phyloP scores from a whole-genome alignment of 2,888 invertebrate species.

The Unio pictorum region DNA sequence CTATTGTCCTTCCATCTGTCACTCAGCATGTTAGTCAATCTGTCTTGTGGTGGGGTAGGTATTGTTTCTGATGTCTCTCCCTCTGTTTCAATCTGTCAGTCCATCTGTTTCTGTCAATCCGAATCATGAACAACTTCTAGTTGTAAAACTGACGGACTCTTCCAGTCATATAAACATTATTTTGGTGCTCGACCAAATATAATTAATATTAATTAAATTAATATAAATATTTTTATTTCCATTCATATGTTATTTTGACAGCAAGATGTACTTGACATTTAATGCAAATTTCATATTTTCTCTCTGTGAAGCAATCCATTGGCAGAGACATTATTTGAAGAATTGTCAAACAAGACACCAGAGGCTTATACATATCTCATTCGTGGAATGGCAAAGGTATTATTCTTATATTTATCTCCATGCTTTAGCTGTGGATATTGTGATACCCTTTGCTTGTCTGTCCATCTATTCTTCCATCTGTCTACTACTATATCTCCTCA shows the following conservation, averaged over 20 bases:
- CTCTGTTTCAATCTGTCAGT: too few species aligned
- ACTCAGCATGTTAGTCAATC: too few species aligned
- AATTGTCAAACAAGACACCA: slow-evolving; percentile 80
- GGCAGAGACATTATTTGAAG: slow-evolving; percentile 83
- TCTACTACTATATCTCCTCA: too few species aligned
- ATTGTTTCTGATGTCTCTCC: too few species aligned
- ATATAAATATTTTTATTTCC: too few species aligned
- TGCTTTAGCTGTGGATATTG: neutral
- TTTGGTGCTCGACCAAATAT: too few species aligned
- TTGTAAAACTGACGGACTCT: neutral
- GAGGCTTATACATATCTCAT: slow-evolving; percentile 82
- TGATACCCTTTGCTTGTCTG: neutral
- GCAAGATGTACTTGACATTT: neutral
- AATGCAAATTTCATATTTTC: slow-evolving; percentile 1
- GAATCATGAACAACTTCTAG: too few species aligned
- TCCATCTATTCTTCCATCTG: too few species aligned
- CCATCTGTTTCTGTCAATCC: too few species aligned
- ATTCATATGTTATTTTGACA: neutral
- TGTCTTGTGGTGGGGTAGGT: too few species aligned
- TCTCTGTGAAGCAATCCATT: slow-evolving; percentile 72
- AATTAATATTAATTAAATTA: too few species aligned
- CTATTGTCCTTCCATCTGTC: too few species aligned
- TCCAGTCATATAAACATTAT: neutral
- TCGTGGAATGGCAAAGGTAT: slow-evolving; percentile 84
- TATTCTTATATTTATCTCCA: neutral